phyloP scores from a whole-genome alignment of 2,888 invertebrate genomes.

The Scaptodrosophila latifasciaeformis region DNA sequence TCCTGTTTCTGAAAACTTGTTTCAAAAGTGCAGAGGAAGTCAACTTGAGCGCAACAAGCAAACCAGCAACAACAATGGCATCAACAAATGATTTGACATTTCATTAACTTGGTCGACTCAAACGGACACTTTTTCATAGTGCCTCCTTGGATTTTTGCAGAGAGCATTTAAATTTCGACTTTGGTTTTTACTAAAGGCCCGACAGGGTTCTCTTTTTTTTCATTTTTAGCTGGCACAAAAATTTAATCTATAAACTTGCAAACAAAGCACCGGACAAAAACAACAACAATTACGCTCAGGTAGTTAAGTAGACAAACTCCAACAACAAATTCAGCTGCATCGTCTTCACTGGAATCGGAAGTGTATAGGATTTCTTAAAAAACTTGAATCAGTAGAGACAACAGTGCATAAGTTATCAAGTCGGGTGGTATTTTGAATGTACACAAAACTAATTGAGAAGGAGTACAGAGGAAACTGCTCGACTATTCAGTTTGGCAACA shows the following conservation, averaged over 20 bases:
- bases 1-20: constrained; percentile 65
- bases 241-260: constrained; percentile 41
- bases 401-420: constrained; percentile 38
- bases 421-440: no score
- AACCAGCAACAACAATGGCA: constrained; percentile 16
- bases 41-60: constrained; percentile 60
- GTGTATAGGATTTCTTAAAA: constrained; percentile 30
- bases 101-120: constrained; percentile 2
- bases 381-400: constrained; percentile 12
- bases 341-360: constrained; percentile 32
- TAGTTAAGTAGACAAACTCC: constrained; percentile 1
- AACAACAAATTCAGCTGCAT: constrained; percentile 20
- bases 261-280: constrained; percentile 26
- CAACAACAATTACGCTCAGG: not conserved
- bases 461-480: no score
- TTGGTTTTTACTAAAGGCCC: no score
- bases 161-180: no score
- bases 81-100: constrained; percentile 25
- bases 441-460: not conserved
- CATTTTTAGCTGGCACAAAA: constrained; percentile 4
- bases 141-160: not conserved
- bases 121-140: constrained; percentile 2
- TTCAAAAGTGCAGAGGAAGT: constrained; percentile 66
- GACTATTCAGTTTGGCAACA: no score
- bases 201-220: constrained; percentile 11